Evolutionary conservation across 2,113 vertebrate genomes (phyloP), one percentile per base, ranked within the genome.

Genomic region (Ammodytes dubius): DNA sequence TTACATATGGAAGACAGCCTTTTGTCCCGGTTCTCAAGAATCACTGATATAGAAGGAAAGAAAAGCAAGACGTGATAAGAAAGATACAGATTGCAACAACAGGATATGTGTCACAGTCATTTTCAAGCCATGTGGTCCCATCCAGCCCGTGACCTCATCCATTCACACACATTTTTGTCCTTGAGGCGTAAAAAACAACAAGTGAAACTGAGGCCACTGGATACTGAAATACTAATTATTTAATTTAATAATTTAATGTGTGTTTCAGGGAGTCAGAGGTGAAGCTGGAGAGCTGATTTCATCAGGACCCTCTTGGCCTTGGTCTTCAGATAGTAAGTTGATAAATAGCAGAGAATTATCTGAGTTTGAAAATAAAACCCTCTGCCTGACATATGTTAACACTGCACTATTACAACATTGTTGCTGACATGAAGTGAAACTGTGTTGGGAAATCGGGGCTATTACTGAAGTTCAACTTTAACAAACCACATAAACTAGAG

Each of bases 201-300:
- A 39, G 27, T 67, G 49, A 79, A 49, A 58, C 37, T 9, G 7
- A 15, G 46, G 8, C 40, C 10, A 7, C 14, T 19, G 5, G 74
- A 39, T 6, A 40, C 50, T 17, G 46, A 57, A 74, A 19, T 3
- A 13, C 61, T 85, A 47, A 87, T 3, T 27, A 27, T 1, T 27
- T 27, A 27, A 27, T 27, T 27, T 27, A 27, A 27, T 27, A 27
- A 35, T 40, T 35, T 27, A 12, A 11, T 75, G 72, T 90, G 47
- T 90, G n/a, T 71, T 87, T 81, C 52, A 93, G 91, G 91, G 93
- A 52, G 70, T 59, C 52, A 75, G 47, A 56, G 91, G 95, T 69
- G 94, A 95, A 0, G 49, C 92, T 7, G 95, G 95, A 81, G 86
- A 86, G 2, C 9, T 93, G 67, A 83, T 92, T 58, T 46, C 76